Base-by-base conservation (phyloP, 2,888 invertebrate genomes). In the Sabellastarte sp. region DNA sequence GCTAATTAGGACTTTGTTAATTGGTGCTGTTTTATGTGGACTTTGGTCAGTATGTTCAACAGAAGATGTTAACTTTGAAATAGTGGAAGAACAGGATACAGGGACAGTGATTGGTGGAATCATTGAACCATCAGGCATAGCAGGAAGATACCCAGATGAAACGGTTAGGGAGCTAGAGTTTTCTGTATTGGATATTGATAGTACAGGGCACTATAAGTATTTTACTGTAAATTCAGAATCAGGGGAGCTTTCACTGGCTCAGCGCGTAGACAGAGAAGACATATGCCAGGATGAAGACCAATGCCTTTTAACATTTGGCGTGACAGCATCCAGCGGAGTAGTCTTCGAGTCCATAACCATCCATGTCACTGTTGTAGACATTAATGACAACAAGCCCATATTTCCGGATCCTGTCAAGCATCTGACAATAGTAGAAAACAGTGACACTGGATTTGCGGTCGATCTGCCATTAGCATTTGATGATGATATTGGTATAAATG, bases 301-400 rank as follows among this genome's bases (percentile, higher is more conserved):
- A 10, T 41, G 41, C 20, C 10, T 20, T 10, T 41, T 41, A 41
- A 15, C 41, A 15, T 41, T 41, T 15, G 41, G 41, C 41, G 20
- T 41, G 10, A 20, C 10, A 41, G 41, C 20, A 15, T 15, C 20
- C 10, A 15, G 10, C 10, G 10, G 10, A 10, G 20, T 20, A 41
- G 10, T 10, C 41, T 41, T 15, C 20, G 41, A 41, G 20, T 41
- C 41, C 20, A 41, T 41, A 15, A 15, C 41, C 20, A 20, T 41
- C 20, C 10, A 20, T 41, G 41, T 41, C 10, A 20, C 10, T 15
- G 41, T 72, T 28, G 32, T 62, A 10, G 72, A 72, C 55, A 58
- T 64, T 41, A 72, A 72, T 53, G 72, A 72, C 65, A 69, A 72
- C 63, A 60, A 33, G 5, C 72, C 72, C 10, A 28, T 32, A 3